phyloP scores from a whole-genome alignment of 2,113 vertebrate genomes.

The Salvator merianae region DNA sequence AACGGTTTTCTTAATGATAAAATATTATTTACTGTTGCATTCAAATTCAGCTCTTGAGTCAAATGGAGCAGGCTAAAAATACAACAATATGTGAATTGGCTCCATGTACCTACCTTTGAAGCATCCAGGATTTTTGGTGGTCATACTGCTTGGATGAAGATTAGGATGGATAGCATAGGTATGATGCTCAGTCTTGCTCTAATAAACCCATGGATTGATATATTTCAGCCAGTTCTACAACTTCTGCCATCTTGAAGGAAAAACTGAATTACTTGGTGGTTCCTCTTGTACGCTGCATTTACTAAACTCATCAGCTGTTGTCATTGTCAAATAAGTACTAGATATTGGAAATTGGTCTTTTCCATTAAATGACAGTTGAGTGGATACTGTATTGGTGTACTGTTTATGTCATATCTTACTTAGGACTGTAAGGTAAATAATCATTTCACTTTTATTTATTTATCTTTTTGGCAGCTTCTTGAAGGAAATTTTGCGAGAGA shows the following conservation, averaged over 20 bases:
- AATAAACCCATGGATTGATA: background rate
- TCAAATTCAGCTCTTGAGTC: background rate
- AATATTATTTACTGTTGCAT: background rate
- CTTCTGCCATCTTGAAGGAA: background rate
- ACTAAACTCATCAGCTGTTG: background rate
- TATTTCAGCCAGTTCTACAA: background rate
- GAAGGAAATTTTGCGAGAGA: slow-evolving; percentile 97
- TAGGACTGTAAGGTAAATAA: slow-evolving; percentile 36
- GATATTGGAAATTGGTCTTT: background rate
- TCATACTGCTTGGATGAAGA: background rate
- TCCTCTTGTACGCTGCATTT: background rate
- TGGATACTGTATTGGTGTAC: background rate
- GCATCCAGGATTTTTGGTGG: background rate
- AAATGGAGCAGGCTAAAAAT: background rate
- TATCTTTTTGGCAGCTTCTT: slow-evolving; percentile 83
- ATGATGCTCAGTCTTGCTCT: background rate
- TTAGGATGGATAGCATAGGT: background rate
- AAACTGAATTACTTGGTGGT: background rate
- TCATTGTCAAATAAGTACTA: background rate
- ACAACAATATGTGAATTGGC: background rate
- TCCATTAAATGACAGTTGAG: background rate
- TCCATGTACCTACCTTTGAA: background rate
- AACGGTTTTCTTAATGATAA: background rate
- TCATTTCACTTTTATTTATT: slow-evolving; percentile 41
- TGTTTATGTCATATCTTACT: slow-evolving; percentile 22